Evolutionary conservation across 2,888 invertebrate genomes (phyloP).

Genomic region (Caenorhabditis panamensis): DNA sequence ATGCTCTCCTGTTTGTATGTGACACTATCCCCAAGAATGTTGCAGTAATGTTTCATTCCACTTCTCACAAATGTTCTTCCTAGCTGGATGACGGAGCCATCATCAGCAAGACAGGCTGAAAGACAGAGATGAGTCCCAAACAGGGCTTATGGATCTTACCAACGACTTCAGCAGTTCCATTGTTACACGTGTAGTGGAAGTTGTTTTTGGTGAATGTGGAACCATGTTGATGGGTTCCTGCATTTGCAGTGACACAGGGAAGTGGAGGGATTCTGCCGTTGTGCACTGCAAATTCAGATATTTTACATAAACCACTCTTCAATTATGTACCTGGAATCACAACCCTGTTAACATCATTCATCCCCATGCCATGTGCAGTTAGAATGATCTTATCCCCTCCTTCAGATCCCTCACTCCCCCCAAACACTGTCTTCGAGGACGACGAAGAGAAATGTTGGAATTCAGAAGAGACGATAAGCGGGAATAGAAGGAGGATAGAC

Average conservation of each 20-base stretch:
- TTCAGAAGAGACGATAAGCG: conserved; percentile 29
- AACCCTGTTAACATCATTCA: conserved; percentile 72
- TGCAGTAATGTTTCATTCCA: conserved; percentile 78
- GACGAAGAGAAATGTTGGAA: conserved; percentile 34
- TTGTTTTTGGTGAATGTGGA: conserved; percentile 79
- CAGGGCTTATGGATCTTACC: conserved; percentile 62
- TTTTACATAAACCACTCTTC: background rate
- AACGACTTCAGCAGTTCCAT: conserved; percentile 80
- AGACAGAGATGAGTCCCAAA: no score
- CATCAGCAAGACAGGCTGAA: conserved; percentile 79
- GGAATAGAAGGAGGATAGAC: background rate
- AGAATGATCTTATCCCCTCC: conserved; percentile 70
- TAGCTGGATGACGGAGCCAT: conserved; percentile 79
- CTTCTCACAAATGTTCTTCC: conserved; percentile 75
- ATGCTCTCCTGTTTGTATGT: conserved; percentile 80
- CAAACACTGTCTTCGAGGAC: conserved; percentile 22
- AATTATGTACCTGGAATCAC: conserved; percentile 77
- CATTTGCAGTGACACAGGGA: conserved; percentile 76
- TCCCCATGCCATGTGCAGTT: conserved; percentile 78
- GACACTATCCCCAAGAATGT: conserved; percentile 76
- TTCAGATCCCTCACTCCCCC: background rate
- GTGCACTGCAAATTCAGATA: conserved; percentile 58
- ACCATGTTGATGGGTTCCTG: conserved; percentile 79
- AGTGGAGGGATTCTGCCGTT: conserved; percentile 75
- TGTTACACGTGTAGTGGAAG: conserved; percentile 80